phyloP scores from a whole-genome alignment of 1,140 invertebrate genomes.

The silkworm (Bombyx mori) region ASM3026992v2 NC_085117.1:11810001-11810500 shows the following conservation, averaged over 20 bases:
- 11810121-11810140: slow-evolving; percentile 60
- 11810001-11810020: slow-evolving; percentile 20
- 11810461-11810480: slow-evolving; percentile 69
- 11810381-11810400: slow-evolving; percentile 42
- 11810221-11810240: slow-evolving; percentile 59
- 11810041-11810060: not conserved
- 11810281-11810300: slow-evolving; percentile 71
- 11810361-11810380: slow-evolving; percentile 61
- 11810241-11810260: slow-evolving; percentile 66
- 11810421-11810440: slow-evolving; percentile 67
- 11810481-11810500: slow-evolving; percentile 66
- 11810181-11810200: slow-evolving; percentile 69
- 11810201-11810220: slow-evolving; percentile 68
- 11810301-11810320: slow-evolving; percentile 57
- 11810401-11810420: slow-evolving; percentile 61
- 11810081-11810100: slow-evolving; percentile 68
- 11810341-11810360: slow-evolving; percentile 52
- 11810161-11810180: slow-evolving; percentile 66
- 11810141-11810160: slow-evolving; percentile 51
- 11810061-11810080: slow-evolving; percentile 20
- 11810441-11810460: slow-evolving; percentile 64
- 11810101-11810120: slow-evolving; percentile 71
- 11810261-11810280: slow-evolving; percentile 56
- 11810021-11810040: slow-evolving; percentile 17
- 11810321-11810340: slow-evolving; percentile 65